Evolutionary conservation across 2,113 vertebrate species (phyloP).

Genomic region (Probosciger aterrimus): DNA sequence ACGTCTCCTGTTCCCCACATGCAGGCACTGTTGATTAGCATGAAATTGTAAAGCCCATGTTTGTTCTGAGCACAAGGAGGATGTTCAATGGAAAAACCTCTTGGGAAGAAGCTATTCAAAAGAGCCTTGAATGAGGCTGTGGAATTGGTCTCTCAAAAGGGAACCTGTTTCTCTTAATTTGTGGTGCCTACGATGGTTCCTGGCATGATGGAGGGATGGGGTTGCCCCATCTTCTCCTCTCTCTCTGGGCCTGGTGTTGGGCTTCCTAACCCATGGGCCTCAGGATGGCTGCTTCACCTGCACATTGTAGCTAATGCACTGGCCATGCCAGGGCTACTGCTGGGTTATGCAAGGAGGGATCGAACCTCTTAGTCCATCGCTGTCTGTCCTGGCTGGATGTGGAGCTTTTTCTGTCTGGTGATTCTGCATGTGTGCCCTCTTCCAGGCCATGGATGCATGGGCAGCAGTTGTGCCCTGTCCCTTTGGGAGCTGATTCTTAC

Average conservation of each 20-base stretch:
- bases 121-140: not conserved
- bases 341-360: not conserved
- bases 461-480: not conserved
- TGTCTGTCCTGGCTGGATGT: not conserved
- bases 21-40: not conserved
- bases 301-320: accelerated
- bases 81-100: not conserved
- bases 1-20: not conserved
- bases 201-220: not conserved
- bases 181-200: not conserved
- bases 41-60: not conserved
- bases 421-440: not conserved
- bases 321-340: not conserved
- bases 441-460: accelerated
- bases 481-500: not conserved
- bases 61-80: not conserved
- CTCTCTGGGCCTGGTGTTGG: not conserved
- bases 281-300: not conserved
- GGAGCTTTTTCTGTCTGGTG: not conserved
- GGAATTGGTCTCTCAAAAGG: not conserved
- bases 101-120: not conserved
- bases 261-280: not conserved
- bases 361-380: not conserved
- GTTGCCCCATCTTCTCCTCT: not conserved
- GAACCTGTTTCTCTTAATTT: not conserved